A percentile compares a stretch with the other conserved stretches of the same genome.
Evolutionary conservation across 2,797 vertebrate genomes (phyloP).

Genomic region (Hephaestus fuliginosus): DNA sequence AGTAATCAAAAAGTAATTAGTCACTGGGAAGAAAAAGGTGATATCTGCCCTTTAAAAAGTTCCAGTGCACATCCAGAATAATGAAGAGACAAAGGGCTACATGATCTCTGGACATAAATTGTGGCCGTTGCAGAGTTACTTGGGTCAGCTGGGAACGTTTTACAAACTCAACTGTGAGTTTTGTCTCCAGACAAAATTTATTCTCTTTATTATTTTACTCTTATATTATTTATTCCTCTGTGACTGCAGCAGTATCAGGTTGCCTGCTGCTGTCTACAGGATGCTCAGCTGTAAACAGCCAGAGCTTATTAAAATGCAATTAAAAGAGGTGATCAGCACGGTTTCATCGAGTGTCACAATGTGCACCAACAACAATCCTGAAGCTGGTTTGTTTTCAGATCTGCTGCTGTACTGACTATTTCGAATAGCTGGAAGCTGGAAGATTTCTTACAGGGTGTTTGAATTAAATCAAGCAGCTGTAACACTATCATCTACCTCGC

Average conservation of each 20-base stretch:
- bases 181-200: conserved; percentile 10
- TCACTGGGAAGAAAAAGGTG: background rate
- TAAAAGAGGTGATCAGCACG: background rate
- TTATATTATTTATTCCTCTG: background rate
- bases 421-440: background rate
- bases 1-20: background rate
- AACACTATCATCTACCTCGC: background rate
- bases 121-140: background rate
- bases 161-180: background rate
- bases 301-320: conserved; percentile 42
- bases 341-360: conserved; percentile 8
- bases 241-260: conserved; percentile 5
- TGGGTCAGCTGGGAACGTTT: background rate
- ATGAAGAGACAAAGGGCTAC: background rate
- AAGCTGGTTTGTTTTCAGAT: background rate
- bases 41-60: background rate
- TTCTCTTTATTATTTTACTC: background rate
- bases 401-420: background rate
- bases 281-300: conserved; percentile 12
- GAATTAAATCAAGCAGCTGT: background rate
- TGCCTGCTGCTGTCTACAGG: conserved; percentile 9
- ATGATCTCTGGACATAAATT: background rate
- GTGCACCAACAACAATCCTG: conserved; percentile 6
- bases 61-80: background rate
- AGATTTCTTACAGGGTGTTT: background rate